These are phyloP conservation scores for Enteromius fasciolatus DNA, from an alignment of 2,797 vertebrate genomes.

Conservation along the genomic window DNA sequence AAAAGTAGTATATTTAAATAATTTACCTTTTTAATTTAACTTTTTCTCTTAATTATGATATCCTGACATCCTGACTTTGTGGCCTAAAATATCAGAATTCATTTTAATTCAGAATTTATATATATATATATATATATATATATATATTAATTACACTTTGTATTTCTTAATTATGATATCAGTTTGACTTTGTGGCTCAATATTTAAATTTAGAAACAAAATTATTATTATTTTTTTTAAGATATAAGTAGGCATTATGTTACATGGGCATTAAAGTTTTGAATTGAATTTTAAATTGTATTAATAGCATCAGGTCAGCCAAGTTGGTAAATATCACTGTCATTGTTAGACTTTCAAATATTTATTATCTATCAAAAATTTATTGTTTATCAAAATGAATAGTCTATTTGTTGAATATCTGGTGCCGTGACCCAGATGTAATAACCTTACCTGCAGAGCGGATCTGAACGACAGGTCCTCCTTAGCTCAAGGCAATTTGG, in stretches of 20 bases:
- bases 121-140: too few species aligned
- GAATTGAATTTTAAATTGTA: neutral
- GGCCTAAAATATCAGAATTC: neutral
- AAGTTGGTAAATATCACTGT: neutral
- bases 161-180: neutral
- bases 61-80: neutral
- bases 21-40: neutral
- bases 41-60: neutral
- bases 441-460: constrained; percentile 85
- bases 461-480: constrained; percentile 80
- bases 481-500: constrained; percentile 89
- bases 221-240: neutral
- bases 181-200: neutral
- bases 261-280: neutral
- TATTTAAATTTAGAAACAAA: neutral
- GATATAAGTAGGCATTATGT: too few species aligned
- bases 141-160: neutral
- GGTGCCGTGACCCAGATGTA: neutral
- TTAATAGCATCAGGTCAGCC: neutral
- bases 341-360: neutral
- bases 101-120: neutral
- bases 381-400: neutral
- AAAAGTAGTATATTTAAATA: neutral
- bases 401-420: neutral
- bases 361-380: neutral